phyloP scores from a whole-genome alignment of 1,140 invertebrate species.

The Pissodes strobi region DNA sequence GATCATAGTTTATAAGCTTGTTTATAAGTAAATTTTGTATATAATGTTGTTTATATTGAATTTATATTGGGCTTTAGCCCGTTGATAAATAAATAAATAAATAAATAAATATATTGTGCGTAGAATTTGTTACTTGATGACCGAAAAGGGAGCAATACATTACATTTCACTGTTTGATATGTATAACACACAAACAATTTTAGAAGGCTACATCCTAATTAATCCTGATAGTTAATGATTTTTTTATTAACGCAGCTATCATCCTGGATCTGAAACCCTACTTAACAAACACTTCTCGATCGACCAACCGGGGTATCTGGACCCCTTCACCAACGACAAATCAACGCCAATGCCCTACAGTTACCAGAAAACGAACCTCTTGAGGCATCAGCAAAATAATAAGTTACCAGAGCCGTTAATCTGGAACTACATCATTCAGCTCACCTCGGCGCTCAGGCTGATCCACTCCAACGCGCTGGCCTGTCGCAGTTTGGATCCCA shows the following conservation, averaged over 20 bases:
- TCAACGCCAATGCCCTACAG: slow-evolving; percentile 80
- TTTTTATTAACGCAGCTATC: slow-evolving; percentile 72
- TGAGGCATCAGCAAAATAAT: slow-evolving; percentile 69
- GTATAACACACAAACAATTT: too few relatives aligned
- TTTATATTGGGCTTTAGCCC: too few relatives aligned
- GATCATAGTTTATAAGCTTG: too few relatives aligned
- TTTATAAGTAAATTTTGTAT: too few relatives aligned
- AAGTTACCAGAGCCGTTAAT: slow-evolving; percentile 88
- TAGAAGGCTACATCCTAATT: too few relatives aligned
- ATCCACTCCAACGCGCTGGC: slow-evolving; percentile 77
- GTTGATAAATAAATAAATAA: too few relatives aligned
- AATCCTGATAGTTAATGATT: too few relatives aligned
- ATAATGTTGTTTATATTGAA: too few relatives aligned
- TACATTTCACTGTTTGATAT: too few relatives aligned
- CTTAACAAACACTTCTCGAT: slow-evolving; percentile 82
- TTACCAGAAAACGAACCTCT: slow-evolving; percentile 80
- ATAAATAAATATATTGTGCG: too few relatives aligned
- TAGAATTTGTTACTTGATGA: too few relatives aligned
- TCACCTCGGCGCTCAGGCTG: slow-evolving; percentile 89
- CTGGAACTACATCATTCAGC: slow-evolving; percentile 95
- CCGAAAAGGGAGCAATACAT: too few relatives aligned
- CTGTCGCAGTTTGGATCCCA: slow-evolving; percentile 79
- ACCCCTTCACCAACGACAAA: slow-evolving; percentile 83
- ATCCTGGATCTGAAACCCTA: slow-evolving; percentile 87
- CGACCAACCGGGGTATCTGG: slow-evolving; percentile 73